phyloP scores from a whole-genome alignment of 1,140 invertebrate genomes.

The Conus betulinus region DNA sequence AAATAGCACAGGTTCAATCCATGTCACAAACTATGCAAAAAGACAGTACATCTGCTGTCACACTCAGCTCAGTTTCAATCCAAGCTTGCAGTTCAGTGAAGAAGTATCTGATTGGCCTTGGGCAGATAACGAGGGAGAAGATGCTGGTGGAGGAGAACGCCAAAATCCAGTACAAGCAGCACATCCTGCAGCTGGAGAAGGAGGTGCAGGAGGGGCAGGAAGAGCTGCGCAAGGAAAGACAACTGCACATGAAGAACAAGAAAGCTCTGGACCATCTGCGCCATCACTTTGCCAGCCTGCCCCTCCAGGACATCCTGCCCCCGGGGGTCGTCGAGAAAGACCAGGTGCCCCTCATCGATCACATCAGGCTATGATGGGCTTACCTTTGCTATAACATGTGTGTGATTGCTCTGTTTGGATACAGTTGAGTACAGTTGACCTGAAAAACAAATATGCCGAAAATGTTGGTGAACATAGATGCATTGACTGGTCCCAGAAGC shows the following conservation, averaged over 20 bases:
- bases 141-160: slow-evolving; percentile 51
- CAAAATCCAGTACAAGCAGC: slow-evolving; percentile 52
- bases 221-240: slow-evolving; percentile 54
- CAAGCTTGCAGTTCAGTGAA: no score
- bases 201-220: slow-evolving; percentile 45
- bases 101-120: no score
- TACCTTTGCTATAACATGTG: no score
- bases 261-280: slow-evolving; percentile 60
- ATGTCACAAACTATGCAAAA: no score
- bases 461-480: no score
- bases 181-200: slow-evolving; percentile 54
- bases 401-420: no score
- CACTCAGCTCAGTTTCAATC: no score
- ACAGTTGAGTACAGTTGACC: no score
- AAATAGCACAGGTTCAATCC: no score
- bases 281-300: slow-evolving; percentile 63
- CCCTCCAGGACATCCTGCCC: slow-evolving; percentile 52
- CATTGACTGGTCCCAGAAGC: no score
- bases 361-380: slow-evolving; percentile 5
- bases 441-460: no score
- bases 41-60: no score
- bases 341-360: slow-evolving; percentile 50
- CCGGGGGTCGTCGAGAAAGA: slow-evolving; percentile 52
- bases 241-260: slow-evolving; percentile 50
- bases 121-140: slow-evolving; percentile 47